Percentiles rank a stretch among this genome's conserved stretches.
Conservation (phyloP, 2,797 vertebrate species). For the Lepus oiostolus region DNA sequence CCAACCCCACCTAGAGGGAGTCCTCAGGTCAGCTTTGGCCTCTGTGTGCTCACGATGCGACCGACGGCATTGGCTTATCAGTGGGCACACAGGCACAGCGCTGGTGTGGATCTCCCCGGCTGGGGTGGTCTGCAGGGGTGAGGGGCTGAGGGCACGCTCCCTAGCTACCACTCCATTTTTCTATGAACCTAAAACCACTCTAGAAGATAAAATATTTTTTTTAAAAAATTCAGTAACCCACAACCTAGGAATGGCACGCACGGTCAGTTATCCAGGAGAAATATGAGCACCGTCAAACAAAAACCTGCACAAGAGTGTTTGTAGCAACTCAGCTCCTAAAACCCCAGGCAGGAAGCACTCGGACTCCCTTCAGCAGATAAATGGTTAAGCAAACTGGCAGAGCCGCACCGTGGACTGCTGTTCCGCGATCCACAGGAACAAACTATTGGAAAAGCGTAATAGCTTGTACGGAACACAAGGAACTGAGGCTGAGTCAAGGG, state of each 20-base stretch:
- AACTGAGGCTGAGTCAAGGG: conserved; percentile 22
- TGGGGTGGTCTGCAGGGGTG: not conserved
- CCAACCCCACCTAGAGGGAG: not conserved
- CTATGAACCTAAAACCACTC: conserved; percentile 42
- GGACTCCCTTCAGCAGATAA: not conserved
- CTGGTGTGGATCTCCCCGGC: not conserved
- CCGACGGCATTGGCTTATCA: not conserved
- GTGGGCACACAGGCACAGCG: not conserved
- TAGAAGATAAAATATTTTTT: not conserved
- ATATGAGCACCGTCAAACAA: not conserved
- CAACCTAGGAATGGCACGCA: not conserved
- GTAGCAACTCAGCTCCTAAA: not conserved
- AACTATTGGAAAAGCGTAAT: not conserved
- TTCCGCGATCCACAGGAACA: not conserved
- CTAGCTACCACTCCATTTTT: conserved; percentile 2
- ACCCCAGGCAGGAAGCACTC: not conserved
- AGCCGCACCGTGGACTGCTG: not conserved
- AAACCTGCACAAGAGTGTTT: not conserved
- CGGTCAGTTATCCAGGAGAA: conserved; percentile 29
- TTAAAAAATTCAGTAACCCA: not conserved
- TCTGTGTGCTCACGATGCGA: not conserved
- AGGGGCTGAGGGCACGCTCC: not conserved
- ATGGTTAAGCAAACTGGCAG: not conserved
- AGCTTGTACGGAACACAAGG: not conserved
- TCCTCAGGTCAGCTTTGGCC: not conserved